Conservation (phyloP, 2,797 vertebrate genomes). For the Spatula clypeata region DNA sequence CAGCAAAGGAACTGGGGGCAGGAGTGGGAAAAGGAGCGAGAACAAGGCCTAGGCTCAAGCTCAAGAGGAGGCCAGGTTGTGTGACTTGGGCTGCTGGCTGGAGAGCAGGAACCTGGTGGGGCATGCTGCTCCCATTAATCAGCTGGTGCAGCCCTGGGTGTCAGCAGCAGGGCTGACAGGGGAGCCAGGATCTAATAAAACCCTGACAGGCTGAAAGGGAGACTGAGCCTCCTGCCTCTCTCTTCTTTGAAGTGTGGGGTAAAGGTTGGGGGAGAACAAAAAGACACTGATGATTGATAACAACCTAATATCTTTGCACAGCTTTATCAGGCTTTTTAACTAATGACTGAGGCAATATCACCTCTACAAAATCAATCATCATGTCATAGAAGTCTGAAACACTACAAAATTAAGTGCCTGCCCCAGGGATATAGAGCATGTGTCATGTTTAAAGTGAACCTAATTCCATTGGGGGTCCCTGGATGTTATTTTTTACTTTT, state of each 20-base stretch:
- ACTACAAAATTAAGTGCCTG: conserved; percentile 45
- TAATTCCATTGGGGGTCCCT: conserved; percentile 19
- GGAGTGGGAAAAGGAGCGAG: too few species aligned
- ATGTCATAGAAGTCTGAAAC: conserved; percentile 59
- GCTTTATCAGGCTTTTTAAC: conserved; percentile 69
- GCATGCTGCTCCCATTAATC: conserved; percentile 24
- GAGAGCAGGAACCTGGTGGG: not conserved
- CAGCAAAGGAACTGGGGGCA: not conserved
- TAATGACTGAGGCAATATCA: conserved; percentile 65
- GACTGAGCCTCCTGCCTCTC: conserved; percentile 7
- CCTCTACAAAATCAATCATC: conserved; percentile 71
- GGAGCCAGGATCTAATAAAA: conserved; percentile 11
- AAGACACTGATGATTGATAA: conserved; percentile 57
- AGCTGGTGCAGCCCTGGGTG: not conserved
- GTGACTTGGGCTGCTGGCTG: not conserved
- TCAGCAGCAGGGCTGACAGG: not conserved
- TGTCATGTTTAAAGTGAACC: conserved; percentile 49
- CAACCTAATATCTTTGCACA: conserved; percentile 50
- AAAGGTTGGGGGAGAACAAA: conserved; percentile 56
- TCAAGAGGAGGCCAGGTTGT: rapidly evolving
- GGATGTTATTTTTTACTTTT: conserved; percentile 45
- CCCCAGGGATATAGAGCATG: conserved; percentile 42
- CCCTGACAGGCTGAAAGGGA: not conserved
- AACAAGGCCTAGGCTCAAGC: not conserved
- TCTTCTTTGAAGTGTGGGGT: not conserved